Evolutionary conservation across 2,888 invertebrate genomes (phyloP), one percentile per base, ranked within the genome.

Genomic region (Herminia tarsipennalis): DNA sequence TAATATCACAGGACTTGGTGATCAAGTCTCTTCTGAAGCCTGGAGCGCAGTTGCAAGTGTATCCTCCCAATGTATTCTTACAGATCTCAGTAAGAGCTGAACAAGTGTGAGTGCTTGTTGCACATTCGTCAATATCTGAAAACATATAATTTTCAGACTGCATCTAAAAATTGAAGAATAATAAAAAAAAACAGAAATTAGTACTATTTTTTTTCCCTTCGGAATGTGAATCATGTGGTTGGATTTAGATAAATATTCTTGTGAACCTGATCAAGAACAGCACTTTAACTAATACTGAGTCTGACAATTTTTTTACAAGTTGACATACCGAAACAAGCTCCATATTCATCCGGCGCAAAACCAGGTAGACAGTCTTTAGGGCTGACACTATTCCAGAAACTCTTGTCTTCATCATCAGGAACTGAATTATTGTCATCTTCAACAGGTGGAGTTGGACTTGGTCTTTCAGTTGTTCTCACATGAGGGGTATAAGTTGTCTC

Each of bases 1-100:
- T 62, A 29, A 78, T 46, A 13, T 69, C 75, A 55, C 92, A 92
- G 1, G 73, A 66, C 1, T 81, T 82, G 0, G 85, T 79, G 14
- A 60, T 24, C n/a, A 89, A 81, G 66, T 97, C 96, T 49, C 93
- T 92, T 3, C 94, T 85, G 80, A 97, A 98, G 0, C 97, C 97
- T 0, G 92, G 83, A 0, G 96, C 97, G 73, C 98, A 98, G 22
- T 93, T 93, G 74, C 97, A 98, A 3, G 92, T 83, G 77, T 96
- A 98, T 2, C 97, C 97, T 0, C 98, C 98, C 0, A 95, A 95
- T 0, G 95, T 94, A 79, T 98, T 98, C 16, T 95, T 93, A 72
- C 98, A 98, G 1, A 93, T 87, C 63, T 94, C 94, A 0, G 92
- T 88, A 0, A 88, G 73, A 0, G 83, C 80, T 0, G 88, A 92